Base-by-base conservation (phyloP, 1,140 invertebrate genomes). In the Druon quercuslanigerum region DNA sequence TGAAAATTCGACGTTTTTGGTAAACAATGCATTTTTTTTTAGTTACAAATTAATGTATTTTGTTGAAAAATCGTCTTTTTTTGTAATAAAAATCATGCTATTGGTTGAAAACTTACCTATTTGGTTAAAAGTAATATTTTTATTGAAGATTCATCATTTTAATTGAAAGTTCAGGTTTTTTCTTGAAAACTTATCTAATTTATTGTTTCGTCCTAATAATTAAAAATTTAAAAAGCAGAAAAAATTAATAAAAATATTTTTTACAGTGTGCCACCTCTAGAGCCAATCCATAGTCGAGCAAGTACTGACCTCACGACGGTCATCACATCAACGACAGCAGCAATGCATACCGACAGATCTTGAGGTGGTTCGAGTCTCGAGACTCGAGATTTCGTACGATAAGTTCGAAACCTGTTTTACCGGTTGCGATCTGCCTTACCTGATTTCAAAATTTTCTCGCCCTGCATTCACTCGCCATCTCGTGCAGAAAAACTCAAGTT, bases 201-300 rank as follows among this genome's bases (percentile, higher is more conserved):
- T n/a, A n/a, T n/a, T n/a, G n/a, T n/a, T n/a, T n/a, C n/a, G n/a
- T n/a, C n/a, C n/a, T n/a, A n/a, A n/a, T 7, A 46, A 46, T 9
- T 9, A 5, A 9, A 25, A 46, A 46, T 46, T 46, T 8, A 0
- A 11, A 46, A 46, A 11, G 9, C 11, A 46, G 9, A 54, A n/a
- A 51, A 54, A 71, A 76, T 51, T 52, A 13, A 71, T 17, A 72
- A 72, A 70, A 78, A 50, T 72, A 20, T 79, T 60, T 76, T 72
- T 90, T 89, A 51, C 76, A 92, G 91, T 77, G 90, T 91, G 77
- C 90, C 90, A 82, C 89, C 90, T 73, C 79, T 91, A 88, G 90
- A 91, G 83, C 88, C 89, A 82, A 88, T 87, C 71, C 87, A 79
- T 86, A 90, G 84, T 87, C 86, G 87, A 81, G 71, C 86, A 14